Base-by-base conservation (phyloP, 2,888 invertebrate genomes). In the Bursaphelenchus okinawaensis region DNA sequence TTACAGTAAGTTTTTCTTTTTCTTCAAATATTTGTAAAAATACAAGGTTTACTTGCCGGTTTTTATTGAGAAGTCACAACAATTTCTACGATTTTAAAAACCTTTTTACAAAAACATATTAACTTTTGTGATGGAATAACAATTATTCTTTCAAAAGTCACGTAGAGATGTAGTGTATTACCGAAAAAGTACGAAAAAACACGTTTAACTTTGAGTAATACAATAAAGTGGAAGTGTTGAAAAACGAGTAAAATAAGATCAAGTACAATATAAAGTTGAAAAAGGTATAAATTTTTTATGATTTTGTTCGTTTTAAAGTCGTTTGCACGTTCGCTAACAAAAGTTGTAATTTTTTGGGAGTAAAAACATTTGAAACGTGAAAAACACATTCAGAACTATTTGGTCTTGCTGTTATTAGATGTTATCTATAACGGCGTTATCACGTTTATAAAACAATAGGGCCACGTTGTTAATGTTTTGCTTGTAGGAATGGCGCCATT, bases 401-500 rank as follows among this genome's bases (percentile, higher is more conserved):
- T 40, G 40, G 40, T 4, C 40, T 40, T 40, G 40, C n/a, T 40
- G 40, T 40, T 40, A 40, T n/a, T 16, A 3, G 40, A 40, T 40
- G 40, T 40, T 40, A 40, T 40, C 40, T 40, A n/a, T 54, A 23
- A 26, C 26, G 26, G 12, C 19, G 54, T 54, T 23, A 23, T 24
- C 54, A 54, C 54, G 12, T 54, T n/a, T 54, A n/a, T 54, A 26
- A 54, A 54, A 54, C 54, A 54, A 4, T 40, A 12, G 12, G 16
- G 12, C 40, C 40, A 40, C 40, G 40, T 4, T 40, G 12, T 54
- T 54, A 54, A 4, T 54, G 12, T n/a, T 54, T 63, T 69, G 66
- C 63, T 76, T 82, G 7, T 72, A 87, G 86, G 88, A 89, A 83
- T 89, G 88, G 88, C 83, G 89, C 62, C 89, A 89, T 82, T 88